Percentiles rank a stretch among this genome's conserved stretches.
Evolutionary conservation across 2,888 invertebrate genomes (phyloP).

Genomic region (Aphidius colemani): DNA sequence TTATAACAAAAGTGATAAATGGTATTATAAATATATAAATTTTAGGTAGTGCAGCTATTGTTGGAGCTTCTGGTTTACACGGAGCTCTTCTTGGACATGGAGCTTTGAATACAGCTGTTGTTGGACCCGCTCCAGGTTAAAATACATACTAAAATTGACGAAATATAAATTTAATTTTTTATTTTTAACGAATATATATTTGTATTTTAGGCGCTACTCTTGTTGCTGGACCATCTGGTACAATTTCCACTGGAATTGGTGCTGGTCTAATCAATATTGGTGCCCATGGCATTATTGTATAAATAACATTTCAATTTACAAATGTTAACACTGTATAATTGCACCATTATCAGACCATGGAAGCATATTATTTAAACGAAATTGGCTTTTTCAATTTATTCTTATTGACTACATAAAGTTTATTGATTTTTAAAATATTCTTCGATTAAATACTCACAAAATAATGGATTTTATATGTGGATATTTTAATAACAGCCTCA

Average conservation of each 20-base stretch:
- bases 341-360: not conserved
- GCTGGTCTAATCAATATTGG: slow-evolving; percentile 26
- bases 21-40: no score
- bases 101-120: slow-evolving; percentile 26
- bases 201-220: slow-evolving; percentile 36
- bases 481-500: no score
- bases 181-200: not conserved
- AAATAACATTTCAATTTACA: no score
- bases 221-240: slow-evolving; percentile 42
- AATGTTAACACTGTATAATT: not conserved
- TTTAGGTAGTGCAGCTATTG: slow-evolving; percentile 5
- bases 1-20: no score
- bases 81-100: not conserved
- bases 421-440: no score
- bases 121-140: slow-evolving; percentile 41
- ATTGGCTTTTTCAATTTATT: no score
- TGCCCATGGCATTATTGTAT: slow-evolving; percentile 15
- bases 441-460: no score
- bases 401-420: no score
- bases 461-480: no score
- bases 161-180: not conserved
- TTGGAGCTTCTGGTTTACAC: slow-evolving; percentile 24
- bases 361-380: not conserved
- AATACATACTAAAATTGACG: not conserved
- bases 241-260: slow-evolving; percentile 37